Evolutionary conservation across 2,797 vertebrate species (phyloP).

Genomic region (Vipera latastei): DNA sequence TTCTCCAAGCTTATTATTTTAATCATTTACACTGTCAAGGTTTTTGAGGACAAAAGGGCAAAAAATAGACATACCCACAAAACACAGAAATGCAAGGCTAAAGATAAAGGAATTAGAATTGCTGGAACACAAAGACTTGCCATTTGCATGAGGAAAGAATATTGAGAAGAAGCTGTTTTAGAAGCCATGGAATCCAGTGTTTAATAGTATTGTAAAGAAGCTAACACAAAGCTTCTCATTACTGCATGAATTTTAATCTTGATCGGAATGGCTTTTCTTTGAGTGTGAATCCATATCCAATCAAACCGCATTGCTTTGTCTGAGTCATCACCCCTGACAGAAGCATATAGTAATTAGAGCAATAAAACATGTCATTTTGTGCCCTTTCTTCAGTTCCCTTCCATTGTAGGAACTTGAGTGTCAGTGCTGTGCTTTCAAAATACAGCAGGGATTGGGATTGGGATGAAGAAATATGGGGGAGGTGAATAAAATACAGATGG

Average conservation of each 20-base stretch:
- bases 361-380: constrained; percentile 15
- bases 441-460: not conserved
- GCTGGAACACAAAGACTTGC: constrained; percentile 16
- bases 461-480: not conserved
- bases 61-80: not conserved
- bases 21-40: constrained; percentile 32
- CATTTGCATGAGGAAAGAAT: constrained; percentile 40
- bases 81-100: not conserved
- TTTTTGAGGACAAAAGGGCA: constrained; percentile 30
- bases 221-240: not conserved
- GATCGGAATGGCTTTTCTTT: not conserved
- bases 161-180: constrained; percentile 23
- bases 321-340: not conserved
- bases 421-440: not conserved
- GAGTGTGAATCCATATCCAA: not conserved
- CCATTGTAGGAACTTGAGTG: not conserved
- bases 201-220: not conserved
- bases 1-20: constrained; percentile 39
- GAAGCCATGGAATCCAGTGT: not conserved
- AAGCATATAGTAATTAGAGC: not conserved
- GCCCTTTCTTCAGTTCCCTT: not conserved
- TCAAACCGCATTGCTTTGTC: constrained; percentile 14
- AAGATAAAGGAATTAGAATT: constrained; percentile 31
- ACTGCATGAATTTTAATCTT: not conserved
- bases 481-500: not conserved